A percentile compares a stretch with the other conserved stretches of the same genome.
These are phyloP conservation scores for Folsomia candida DNA, from an alignment of 2,888 invertebrate genomes.

Conservation along the genomic window DNA sequence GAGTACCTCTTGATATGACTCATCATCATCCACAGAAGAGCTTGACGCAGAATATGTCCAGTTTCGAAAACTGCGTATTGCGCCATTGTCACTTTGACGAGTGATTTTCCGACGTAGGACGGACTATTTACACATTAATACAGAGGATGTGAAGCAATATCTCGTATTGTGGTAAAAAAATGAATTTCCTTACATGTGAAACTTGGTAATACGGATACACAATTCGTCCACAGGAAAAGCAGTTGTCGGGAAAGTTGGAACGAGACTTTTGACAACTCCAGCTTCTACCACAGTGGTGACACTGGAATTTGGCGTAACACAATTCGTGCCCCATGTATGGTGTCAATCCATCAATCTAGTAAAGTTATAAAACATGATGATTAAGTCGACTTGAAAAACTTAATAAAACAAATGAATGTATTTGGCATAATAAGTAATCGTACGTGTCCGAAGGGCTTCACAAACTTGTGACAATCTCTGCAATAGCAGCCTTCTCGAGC, in stretches of 20 bases:
- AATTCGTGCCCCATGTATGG: constrained; percentile 35
- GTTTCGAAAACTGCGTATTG: constrained; percentile 16
- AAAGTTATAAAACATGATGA: too few species aligned
- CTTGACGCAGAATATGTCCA: constrained; percentile 2
- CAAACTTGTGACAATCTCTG: constrained; percentile 35
- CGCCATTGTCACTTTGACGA: not conserved
- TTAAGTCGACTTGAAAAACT: not conserved
- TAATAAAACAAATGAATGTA: not conserved
- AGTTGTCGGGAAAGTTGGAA: constrained; percentile 35
- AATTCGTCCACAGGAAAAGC: constrained; percentile 29
- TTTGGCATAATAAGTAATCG: not conserved
- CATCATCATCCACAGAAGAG: not conserved
- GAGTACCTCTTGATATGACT: not conserved
- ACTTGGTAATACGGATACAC: constrained; percentile 38
- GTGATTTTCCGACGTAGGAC: not conserved
- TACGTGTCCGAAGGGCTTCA: constrained; percentile 32
- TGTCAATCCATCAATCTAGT: constrained; percentile 27
- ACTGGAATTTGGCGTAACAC: constrained; percentile 35
- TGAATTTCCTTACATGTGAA: constrained; percentile 26
- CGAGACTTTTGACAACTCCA: constrained; percentile 31
- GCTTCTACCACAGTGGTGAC: constrained; percentile 28
- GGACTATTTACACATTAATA: too few species aligned
- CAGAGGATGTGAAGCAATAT: not conserved
- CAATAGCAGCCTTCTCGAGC: constrained; percentile 30
- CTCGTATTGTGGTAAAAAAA: not conserved